Evolutionary conservation across 1,140 invertebrate genomes (phyloP), one percentile per base, ranked within the genome.

Genomic region (Neoseiulus cucumeris): DNA sequence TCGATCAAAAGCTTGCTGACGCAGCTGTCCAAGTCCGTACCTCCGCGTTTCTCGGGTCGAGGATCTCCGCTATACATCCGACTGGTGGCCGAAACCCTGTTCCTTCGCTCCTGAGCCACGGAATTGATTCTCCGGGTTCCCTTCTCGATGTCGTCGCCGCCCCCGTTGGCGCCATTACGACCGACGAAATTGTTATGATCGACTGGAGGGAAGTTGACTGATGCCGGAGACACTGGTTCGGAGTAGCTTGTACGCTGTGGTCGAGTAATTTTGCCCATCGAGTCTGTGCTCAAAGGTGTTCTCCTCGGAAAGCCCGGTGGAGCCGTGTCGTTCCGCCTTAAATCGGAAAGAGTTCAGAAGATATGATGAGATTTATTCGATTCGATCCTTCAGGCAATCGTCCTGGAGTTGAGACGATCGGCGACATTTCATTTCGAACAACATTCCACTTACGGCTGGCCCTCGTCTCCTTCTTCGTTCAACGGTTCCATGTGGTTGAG

Each of bases 401-500:
- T 4, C 33, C 4, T 39, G 33, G 33, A 39, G 33, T 9, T 39
- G 33, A 39, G 4, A 39, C 4, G 33, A 9, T 39, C 33, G 33
- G 33, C 4, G n/a, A n/a, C n/a, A n/a, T n/a, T n/a, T n/a, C n/a
- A 39, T 4, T 39, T 9, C 4, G 33, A 39, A 39, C 9, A 39
- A 4, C 9, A 9, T 39, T 39, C 9, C 33, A 59, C 51, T 59
- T 25, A 59, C 51, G 51, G 51, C 9, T 59, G 51, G 25, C 51
- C 51, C 1, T 59, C 51, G 22, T 59, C 51, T 29, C 51, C 51
- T 59, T 59, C 51, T 33, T 59, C 51, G 22, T 59, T 59, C 14
- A 59, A 33, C 12, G 51, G 51, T 25, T 67, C 51, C 25, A 69
- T 20, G n/a, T 69, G 66, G 28, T 68, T 66, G 18, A 70, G 64